These are phyloP conservation scores for Drosophila seguyi DNA, from an alignment of 1,140 invertebrate genomes.

Conservation along the genomic window DNA sequence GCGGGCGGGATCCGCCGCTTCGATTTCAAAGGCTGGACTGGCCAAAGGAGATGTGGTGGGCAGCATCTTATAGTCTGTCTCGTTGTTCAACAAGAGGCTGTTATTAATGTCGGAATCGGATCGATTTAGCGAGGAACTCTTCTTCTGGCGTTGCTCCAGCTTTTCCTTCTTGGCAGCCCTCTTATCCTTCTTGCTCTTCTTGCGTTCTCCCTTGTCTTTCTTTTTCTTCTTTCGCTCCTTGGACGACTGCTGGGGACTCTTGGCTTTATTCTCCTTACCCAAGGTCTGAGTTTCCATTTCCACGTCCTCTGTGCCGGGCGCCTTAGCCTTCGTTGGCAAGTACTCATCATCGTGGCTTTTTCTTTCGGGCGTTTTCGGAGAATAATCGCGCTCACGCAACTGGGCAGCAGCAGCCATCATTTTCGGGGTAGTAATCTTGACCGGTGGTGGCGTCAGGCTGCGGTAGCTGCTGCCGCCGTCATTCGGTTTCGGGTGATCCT, in stretches of 20 bases:
- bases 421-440: constrained; percentile 46
- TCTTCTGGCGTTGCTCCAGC: constrained; percentile 38
- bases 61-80: constrained; percentile 13
- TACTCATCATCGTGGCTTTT: constrained; percentile 17
- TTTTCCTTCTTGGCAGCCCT: constrained; percentile 85
- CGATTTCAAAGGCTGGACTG: constrained; percentile 15
- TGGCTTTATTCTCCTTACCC: constrained; percentile 61
- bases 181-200: constrained; percentile 75
- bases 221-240: constrained; percentile 86
- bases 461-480: constrained; percentile 34
- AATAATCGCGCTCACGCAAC: constrained; percentile 20
- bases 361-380: constrained; percentile 63
- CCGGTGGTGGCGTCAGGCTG: constrained; percentile 67
- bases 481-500: constrained; percentile 27
- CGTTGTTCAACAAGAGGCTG: constrained; percentile 4
- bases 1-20: constrained; percentile 12
- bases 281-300: constrained; percentile 19
- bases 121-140: constrained; percentile 37
- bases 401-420: constrained; percentile 20
- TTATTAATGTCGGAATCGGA: constrained; percentile 36
- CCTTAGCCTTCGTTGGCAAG: constrained; percentile 2
- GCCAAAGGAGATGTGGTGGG: background rate
- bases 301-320: constrained; percentile 5
- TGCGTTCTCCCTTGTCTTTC: constrained; percentile 78
- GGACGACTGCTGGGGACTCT: constrained; percentile 42